Evolutionary conservation across 2,797 vertebrate species (phyloP).

Genomic region (Sebastes kiyomatsui): DNA sequence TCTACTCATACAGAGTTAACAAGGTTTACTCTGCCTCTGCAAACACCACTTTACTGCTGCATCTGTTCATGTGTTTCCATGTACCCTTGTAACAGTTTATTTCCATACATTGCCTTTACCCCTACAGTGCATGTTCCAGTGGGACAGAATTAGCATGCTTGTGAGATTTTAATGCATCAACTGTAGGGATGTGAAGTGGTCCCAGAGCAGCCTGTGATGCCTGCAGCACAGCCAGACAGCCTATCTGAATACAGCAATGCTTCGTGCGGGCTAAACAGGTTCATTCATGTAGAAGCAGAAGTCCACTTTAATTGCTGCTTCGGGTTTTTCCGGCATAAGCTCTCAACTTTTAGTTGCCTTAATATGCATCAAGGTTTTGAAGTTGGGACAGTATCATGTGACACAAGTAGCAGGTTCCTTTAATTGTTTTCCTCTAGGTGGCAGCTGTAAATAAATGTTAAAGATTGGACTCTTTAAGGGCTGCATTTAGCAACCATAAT

Average conservation of each 20-base stretch:
- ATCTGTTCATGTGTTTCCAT: neutral
- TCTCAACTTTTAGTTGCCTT: conserved; percentile 4
- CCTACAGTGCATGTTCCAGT: conserved; percentile 25
- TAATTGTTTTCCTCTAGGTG: neutral
- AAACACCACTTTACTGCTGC: neutral
- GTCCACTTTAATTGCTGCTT: conserved; percentile 26
- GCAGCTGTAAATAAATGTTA: neutral
- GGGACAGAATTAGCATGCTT: conserved; percentile 28
- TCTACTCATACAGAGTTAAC: neutral
- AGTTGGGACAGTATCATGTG: neutral
- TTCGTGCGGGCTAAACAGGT: conserved; percentile 6
- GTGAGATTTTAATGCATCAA: conserved; percentile 29
- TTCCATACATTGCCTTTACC: conserved; percentile 21
- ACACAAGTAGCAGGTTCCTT: neutral
- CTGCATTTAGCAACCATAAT: neutral
- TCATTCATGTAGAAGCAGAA: conserved; percentile 44
- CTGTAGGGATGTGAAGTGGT: conserved; percentile 15
- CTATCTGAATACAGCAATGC: conserved; percentile 26
- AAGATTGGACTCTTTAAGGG: neutral
- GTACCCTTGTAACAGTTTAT: neutral
- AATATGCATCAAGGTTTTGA: neutral
- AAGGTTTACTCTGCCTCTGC: neutral
- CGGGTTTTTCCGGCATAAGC: neutral
- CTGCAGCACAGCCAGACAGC: conserved; percentile 15
- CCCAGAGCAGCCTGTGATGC: conserved; percentile 30